phyloP scores from a whole-genome alignment of 2,113 vertebrate genomes.

The Gopherus flavomarginatus region DNA sequence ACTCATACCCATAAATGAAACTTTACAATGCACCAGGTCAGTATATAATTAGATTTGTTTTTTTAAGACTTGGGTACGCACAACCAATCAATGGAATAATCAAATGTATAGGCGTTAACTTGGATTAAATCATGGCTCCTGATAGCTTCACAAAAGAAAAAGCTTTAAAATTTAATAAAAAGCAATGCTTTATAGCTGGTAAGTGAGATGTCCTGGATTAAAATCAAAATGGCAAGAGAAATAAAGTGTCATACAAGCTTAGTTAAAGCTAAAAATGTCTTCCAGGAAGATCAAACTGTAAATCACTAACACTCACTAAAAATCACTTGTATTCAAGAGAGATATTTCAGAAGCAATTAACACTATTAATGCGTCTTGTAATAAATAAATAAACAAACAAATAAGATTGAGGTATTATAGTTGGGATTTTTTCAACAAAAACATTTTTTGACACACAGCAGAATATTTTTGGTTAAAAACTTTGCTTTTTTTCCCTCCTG shows the following conservation, averaged over 20 bases:
- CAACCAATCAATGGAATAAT: not conserved
- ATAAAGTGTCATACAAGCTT: not conserved
- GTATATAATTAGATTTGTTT: not conserved
- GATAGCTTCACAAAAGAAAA: not conserved
- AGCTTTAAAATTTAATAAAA: not conserved
- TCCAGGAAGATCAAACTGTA: not conserved
- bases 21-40: not conserved
- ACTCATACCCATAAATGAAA: not conserved
- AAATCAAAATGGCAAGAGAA: not conserved
- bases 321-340: not conserved
- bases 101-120: fast-evolving
- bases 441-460: not conserved
- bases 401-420: not conserved
- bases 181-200: not conserved
- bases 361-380: not conserved
- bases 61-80: not conserved
- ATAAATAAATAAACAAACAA: not conserved
- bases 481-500: not conserved
- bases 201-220: not conserved
- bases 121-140: not conserved
- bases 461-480: not conserved
- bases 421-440: not conserved
- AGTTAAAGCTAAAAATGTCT: not conserved
- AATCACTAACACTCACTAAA: not conserved
- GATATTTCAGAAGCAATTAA: not conserved